Evolutionary conservation across 2,113 vertebrate genomes (phyloP).

Genomic region (Motacilla alba): DNA sequence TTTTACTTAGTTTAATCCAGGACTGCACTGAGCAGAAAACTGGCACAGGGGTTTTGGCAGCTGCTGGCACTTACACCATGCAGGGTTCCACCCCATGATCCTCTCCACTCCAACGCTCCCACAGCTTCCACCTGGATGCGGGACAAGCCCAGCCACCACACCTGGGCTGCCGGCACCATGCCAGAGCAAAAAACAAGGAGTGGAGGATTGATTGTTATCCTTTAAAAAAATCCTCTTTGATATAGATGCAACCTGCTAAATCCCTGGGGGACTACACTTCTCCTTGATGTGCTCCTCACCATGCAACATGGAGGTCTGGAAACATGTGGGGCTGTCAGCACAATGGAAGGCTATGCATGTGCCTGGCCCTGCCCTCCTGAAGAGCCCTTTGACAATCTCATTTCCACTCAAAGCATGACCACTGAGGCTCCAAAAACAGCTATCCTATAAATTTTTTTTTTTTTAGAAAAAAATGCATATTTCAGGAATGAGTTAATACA

Average conservation of each 20-base stretch:
- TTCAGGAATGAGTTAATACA: not conserved
- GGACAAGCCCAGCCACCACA: not conserved
- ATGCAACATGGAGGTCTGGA: fast-evolving
- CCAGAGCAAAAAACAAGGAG: not conserved
- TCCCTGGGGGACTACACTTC: fast-evolving
- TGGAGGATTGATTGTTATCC: not conserved
- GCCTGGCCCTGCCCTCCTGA: not conserved
- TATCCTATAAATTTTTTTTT: not conserved
- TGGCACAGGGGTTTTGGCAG: not conserved
- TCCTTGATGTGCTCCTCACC: not conserved
- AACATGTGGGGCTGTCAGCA: fast-evolving
- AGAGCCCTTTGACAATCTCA: not conserved
- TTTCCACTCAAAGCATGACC: not conserved
- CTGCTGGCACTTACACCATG: fast-evolving
- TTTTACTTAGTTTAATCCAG: not conserved
- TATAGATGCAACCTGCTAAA: not conserved
- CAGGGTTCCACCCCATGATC: not conserved
- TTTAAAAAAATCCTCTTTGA: not conserved
- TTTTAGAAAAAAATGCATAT: not conserved
- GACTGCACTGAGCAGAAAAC: not conserved
- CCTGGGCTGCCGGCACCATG: not conserved
- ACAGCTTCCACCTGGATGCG: not conserved
- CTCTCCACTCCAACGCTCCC: not conserved
- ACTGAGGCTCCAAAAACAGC: not conserved
- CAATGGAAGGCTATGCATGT: fast-evolving